Evolutionary conservation across 2,888 invertebrate genomes (phyloP), one percentile per base, ranked within the genome.

Genomic region (Lissonota sp.): DNA sequence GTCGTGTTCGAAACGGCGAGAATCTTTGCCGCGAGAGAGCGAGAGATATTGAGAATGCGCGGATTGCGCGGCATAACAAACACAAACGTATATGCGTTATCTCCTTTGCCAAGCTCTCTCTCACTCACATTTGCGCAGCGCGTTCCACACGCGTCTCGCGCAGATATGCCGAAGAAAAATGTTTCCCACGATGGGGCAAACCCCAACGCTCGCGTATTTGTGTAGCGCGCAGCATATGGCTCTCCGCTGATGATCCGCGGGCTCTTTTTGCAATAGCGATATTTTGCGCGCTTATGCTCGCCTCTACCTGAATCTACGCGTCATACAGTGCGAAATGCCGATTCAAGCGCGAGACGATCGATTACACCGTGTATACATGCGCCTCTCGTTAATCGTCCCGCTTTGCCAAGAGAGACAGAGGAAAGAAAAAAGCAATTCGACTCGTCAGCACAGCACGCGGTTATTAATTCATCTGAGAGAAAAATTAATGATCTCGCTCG

Each of bases 181-280:
- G 42, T 78, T 84, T 84, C 84, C 82, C 84, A 84, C 83, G 82
- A 78, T 42, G 46, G 57, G 73, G 76, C 76, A 79, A 82, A 83
- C 77, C 79, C 79, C 74, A 69, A 84, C 80, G 72, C 79, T 80
- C 77, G 67, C 46, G n/a, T 73, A 57, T 76, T 57, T 44, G 63
- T 64, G 57, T 16, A 51, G 44, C 44, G 63, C 55, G 63, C 26
- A 3, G 26, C 53, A 55, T 55, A 63, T 55, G 40, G 26, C 40
- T 7, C 63, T 63, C 53, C 8, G 14, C 14, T n/a, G 49, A 49
- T 5, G 49, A 10, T n/a, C 16, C 14, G 49, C 16, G n/a, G 26
- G 49, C 60, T 51, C 44, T 51, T 14, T 37, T 26, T n/a, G 6
- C n/a, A 26, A 26, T 26, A 26, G 3, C 26, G 26, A 26, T 26